phyloP scores from a whole-genome alignment of 2,797 vertebrate genomes.

The Lophius americanus region DNA sequence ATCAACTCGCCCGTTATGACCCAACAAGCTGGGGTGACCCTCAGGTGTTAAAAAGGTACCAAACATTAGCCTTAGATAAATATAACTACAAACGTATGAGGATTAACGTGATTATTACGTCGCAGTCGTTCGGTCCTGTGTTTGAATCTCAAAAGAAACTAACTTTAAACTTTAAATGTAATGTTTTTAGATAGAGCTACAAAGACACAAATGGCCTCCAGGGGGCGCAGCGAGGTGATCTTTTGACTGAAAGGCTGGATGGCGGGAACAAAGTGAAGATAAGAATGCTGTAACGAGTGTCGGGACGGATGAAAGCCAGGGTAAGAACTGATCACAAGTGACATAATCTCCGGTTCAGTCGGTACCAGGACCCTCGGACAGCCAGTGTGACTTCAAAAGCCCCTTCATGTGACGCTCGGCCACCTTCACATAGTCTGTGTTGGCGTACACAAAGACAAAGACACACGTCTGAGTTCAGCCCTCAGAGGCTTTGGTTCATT shows the following conservation, averaged over 20 bases:
- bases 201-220: conserved; percentile 31
- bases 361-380: conserved; percentile 52
- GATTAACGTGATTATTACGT: too few relatives aligned
- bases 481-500: background rate
- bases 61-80: too few relatives aligned
- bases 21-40: too few relatives aligned
- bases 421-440: conserved; percentile 22
- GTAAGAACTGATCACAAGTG: conserved; percentile 49
- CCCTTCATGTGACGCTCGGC: conserved; percentile 75
- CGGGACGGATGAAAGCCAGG: conserved; percentile 58
- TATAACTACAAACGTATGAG: too few relatives aligned
- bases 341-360: conserved; percentile 76
- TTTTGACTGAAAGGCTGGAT: background rate
- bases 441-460: conserved; percentile 23
- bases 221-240: conserved; percentile 5
- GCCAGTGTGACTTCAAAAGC: conserved; percentile 73
- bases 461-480: conserved; percentile 4
- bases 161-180: background rate
- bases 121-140: too few relatives aligned
- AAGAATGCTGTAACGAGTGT: conserved; percentile 25
- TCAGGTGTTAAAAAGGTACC: too few relatives aligned
- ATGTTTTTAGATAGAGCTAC: background rate
- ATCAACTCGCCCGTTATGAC: too few relatives aligned
- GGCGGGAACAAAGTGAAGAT: conserved; percentile 12
- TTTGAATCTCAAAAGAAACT: too few relatives aligned